These are phyloP conservation scores for Nematolebias whitei DNA, from an alignment of 2,113 vertebrate species.

Conservation along the genomic window DNA sequence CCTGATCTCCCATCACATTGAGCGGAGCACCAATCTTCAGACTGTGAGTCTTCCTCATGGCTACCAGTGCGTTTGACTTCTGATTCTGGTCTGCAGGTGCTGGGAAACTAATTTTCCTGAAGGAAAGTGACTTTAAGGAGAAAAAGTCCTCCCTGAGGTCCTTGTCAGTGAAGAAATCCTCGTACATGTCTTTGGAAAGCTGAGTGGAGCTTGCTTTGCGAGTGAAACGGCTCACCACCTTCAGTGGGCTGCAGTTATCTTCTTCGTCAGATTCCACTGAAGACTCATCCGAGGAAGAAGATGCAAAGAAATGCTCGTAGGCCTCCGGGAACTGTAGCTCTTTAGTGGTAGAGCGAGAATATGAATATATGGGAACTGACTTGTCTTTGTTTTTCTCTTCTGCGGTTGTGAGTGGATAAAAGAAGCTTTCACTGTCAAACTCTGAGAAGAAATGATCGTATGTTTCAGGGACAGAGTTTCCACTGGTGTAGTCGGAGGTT, in stretches of 20 bases:
- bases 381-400: slow-evolving; percentile 37
- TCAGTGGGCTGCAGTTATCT: slow-evolving; percentile 44
- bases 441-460: slow-evolving; percentile 91
- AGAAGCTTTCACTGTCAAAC: slow-evolving; percentile 72
- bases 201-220: background rate
- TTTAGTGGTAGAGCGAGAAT: slow-evolving; percentile 49
- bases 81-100: slow-evolving; percentile 21
- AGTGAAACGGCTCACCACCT: slow-evolving; percentile 63
- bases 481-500: slow-evolving; percentile 21
- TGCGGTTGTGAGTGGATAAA: slow-evolving; percentile 52
- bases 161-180: slow-evolving; percentile 76
- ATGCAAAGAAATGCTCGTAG: slow-evolving; percentile 90
- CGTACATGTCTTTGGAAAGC: slow-evolving; percentile 76
- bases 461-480: slow-evolving; percentile 84
- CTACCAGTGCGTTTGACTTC: slow-evolving; percentile 14
- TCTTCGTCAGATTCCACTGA: slow-evolving; percentile 66
- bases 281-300: slow-evolving; percentile 71
- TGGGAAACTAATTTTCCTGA: slow-evolving; percentile 62
- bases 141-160: slow-evolving; percentile 66
- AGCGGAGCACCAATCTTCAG: slow-evolving; percentile 23
- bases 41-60: slow-evolving; percentile 18
- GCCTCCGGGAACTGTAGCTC: slow-evolving; percentile 83
- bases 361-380: slow-evolving; percentile 65
- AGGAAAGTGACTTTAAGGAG: slow-evolving; percentile 73
- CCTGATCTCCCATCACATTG: slow-evolving; percentile 39